Evolutionary conservation across 2,113 vertebrate species (phyloP).

Genomic region (Erinaceus europaeus): DNA sequence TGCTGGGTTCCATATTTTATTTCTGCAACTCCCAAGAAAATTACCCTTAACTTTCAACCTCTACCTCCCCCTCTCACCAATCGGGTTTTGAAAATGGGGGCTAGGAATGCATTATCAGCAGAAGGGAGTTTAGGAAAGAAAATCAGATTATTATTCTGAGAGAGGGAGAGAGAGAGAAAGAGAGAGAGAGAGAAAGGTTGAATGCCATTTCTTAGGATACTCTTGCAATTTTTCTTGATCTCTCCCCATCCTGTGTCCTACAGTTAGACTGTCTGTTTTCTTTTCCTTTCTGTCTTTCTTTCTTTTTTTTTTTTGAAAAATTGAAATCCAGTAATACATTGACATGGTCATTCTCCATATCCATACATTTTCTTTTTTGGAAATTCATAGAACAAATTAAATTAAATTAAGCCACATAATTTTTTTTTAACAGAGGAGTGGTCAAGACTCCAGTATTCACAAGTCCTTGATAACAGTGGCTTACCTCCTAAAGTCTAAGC

Average conservation of each 20-base stretch:
- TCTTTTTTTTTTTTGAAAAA: background rate
- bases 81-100: background rate
- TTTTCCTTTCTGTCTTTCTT: no score
- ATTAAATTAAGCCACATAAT: no score
- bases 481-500: background rate
- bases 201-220: background rate
- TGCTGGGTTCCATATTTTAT: background rate
- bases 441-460: background rate
- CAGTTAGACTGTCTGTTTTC: no score
- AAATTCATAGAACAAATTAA: no score
- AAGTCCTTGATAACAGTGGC: background rate
- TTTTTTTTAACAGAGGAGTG: background rate
- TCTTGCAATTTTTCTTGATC: background rate
- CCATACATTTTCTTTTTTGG: no score
- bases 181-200: no score
- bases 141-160: background rate
- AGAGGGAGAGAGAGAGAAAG: no score
- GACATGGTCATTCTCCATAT: background rate
- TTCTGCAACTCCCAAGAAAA: constrained; percentile 1
- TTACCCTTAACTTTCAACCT: background rate
- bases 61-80: background rate
- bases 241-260: background rate
- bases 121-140: background rate
- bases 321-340: background rate
- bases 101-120: background rate